Base-by-base conservation (phyloP, 2,888 invertebrate genomes). In the Pseudococcus jackbeardsleyi region DNA sequence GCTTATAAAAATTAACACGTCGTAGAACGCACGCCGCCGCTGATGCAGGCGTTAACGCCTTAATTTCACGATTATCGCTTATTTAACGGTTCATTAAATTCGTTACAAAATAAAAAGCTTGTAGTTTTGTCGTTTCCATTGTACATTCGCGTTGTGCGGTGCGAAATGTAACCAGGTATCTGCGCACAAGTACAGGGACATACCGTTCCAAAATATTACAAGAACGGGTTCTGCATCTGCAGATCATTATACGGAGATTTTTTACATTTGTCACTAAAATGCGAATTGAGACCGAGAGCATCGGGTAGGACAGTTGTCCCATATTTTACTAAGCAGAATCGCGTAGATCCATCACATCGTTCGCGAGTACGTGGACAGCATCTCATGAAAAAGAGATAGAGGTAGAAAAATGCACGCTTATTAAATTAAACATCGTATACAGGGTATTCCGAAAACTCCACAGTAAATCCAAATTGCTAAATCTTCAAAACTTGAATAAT, bases 61-160 rank as follows among this genome's bases (percentile, higher is more conserved):
- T 42, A 39, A 19, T 79, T 79, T 79, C 79, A 42, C 79, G 79
- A 79, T 72, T 72, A 72, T 79, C 79, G 79, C 79, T 42, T 12
- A 72, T 72, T 72, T 72, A 72, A 72, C 72, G 79, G 79, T 79
- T 79, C 79, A 79, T 79, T 79, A 79, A 79, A 79, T 79, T 79
- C 46, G 79, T 79, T 79, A 79, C 42, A 79, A 59, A 59, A 59
- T 59, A 19, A 59, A 59, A 19, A 59, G 59, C 59, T 59, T 59
- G 59, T 59, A 59, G 59, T 59, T 59, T 59, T 59, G 59, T 59
- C 59, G 59, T 33, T 33, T 33, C 3, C 3, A 33, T 33, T 33
- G 26, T 33, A 3, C 7, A 59, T 59, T 59, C 26, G 26, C 3
- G 26, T 33, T 33, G 26, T 33, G 26, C 59, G 50, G 15, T 17